Conservation (phyloP, 2,888 invertebrate species). For the Stictocephala bisonia region DNA sequence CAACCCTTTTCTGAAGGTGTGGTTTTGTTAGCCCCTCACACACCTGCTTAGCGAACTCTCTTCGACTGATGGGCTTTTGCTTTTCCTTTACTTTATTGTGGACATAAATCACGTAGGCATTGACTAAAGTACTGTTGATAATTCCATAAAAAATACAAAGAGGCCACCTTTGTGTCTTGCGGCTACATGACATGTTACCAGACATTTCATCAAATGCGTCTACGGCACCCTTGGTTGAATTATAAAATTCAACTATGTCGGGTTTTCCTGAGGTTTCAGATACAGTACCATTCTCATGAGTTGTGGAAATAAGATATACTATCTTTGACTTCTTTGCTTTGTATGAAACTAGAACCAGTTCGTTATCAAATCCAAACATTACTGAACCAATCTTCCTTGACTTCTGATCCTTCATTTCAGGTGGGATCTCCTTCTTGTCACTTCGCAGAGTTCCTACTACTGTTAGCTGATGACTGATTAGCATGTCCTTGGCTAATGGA, state of each 20-base stretch:
- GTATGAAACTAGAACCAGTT: conserved; percentile 36
- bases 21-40: conserved; percentile 40
- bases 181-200: conserved; percentile 33
- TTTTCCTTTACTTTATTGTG: conserved; percentile 28
- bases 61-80: conserved; percentile 8
- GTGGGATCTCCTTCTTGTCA: conserved; percentile 33
- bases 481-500: conserved; percentile 36
- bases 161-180: conserved; percentile 30
- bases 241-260: conserved; percentile 39
- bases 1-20: conserved; percentile 15
- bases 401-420: conserved; percentile 33
- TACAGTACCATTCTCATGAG: conserved; percentile 37
- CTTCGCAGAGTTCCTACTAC: conserved; percentile 30
- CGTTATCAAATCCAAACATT: conserved; percentile 34
- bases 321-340: conserved; percentile 38
- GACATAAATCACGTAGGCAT: conserved; percentile 34
- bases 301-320: conserved; percentile 38
- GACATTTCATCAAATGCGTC: conserved; percentile 44
- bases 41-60: conserved; percentile 25
- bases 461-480: conserved; percentile 17
- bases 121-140: conserved; percentile 37
- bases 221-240: conserved; percentile 42
- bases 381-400: neutral
- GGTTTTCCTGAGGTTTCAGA: conserved; percentile 24
- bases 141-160: conserved; percentile 35